phyloP scores from a whole-genome alignment of 2,113 vertebrate species.

The Axis porcinus region DNA sequence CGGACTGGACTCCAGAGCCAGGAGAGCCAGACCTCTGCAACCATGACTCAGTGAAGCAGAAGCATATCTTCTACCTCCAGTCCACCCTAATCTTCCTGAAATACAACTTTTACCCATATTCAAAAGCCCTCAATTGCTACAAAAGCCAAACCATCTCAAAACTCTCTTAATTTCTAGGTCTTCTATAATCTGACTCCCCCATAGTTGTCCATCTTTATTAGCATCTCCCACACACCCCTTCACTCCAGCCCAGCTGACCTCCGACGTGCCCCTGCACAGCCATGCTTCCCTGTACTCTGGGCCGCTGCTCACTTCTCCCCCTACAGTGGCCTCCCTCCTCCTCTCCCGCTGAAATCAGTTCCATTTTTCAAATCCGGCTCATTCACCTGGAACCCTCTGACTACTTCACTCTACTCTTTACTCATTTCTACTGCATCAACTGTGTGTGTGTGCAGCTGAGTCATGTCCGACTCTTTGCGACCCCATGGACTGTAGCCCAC shows the following conservation, averaged over 20 bases:
- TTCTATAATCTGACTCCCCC: neutral
- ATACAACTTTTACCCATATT: neutral
- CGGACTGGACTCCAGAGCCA: neutral
- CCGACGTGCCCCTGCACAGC: neutral
- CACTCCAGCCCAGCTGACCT: neutral
- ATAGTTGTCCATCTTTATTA: neutral
- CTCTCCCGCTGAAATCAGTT: neutral
- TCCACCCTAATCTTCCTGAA: neutral
- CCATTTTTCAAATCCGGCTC: neutral
- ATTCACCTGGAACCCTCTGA: neutral
- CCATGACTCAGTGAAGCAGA: neutral
- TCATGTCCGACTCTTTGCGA: neutral
- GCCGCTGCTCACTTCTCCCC: neutral
- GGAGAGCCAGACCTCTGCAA: neutral
- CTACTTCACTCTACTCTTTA: neutral
- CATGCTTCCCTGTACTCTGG: neutral
- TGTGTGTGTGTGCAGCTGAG: neutral
- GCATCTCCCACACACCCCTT: neutral
- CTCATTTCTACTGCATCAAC: neutral
- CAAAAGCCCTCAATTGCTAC: neutral
- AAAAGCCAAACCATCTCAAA: neutral
- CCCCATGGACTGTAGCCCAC: neutral
- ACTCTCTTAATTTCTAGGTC: neutral
- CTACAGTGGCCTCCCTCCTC: too few relatives aligned
- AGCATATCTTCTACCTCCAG: neutral